Evolutionary conservation across 2,888 invertebrate species (phyloP), one percentile per base, ranked within the genome.

Genomic region (Phanerotoma sp.): DNA sequence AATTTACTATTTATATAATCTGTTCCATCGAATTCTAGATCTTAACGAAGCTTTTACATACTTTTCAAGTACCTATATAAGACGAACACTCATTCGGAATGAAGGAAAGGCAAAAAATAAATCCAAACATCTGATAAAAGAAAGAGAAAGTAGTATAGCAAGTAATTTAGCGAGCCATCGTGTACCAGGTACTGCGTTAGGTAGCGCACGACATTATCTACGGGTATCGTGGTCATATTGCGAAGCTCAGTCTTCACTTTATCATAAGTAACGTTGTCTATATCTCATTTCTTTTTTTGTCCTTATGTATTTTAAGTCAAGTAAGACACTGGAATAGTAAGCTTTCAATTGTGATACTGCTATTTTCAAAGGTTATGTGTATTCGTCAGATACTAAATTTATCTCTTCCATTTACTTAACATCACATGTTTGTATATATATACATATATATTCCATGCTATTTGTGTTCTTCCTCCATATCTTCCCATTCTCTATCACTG

Each of bases 351-450:
- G n/a, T 45, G n/a, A 13, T 21, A 45, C n/a, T n/a, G n/a, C n/a
- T 56, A 42, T 52, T 45, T 48, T 41, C 35, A 30, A 38, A 25
- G n/a, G 28, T 42, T 22, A 42, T 21, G 33, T 45, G 18, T 10
- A 44, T 28, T 40, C 41, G 18, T 38, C 32, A 41, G 35, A 51
- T 51, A 33, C 42, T 25, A 44, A 51, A 51, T 44, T 51, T 35
- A 44, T 51, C 42, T 42, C 38, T 25, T 41, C 32, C 32, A 3
- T 13, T 37, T 44, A 21, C 51, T 55, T 51, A 38, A 41, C 45
- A 38, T 51, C 54, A 52, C 49, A 54, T 53, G 55, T 61, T 38
- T 45, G n/a, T n/a, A n/a, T n/a, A n/a, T n/a, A n/a, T n/a, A n/a
- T n/a, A n/a, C n/a, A n/a, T n/a, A n/a, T n/a, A n/a, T n/a, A n/a